Evolutionary conservation across 1,140 invertebrate genomes (phyloP), one percentile per base, ranked within the genome.

Genomic region (Tetragonula clypearis): DNA sequence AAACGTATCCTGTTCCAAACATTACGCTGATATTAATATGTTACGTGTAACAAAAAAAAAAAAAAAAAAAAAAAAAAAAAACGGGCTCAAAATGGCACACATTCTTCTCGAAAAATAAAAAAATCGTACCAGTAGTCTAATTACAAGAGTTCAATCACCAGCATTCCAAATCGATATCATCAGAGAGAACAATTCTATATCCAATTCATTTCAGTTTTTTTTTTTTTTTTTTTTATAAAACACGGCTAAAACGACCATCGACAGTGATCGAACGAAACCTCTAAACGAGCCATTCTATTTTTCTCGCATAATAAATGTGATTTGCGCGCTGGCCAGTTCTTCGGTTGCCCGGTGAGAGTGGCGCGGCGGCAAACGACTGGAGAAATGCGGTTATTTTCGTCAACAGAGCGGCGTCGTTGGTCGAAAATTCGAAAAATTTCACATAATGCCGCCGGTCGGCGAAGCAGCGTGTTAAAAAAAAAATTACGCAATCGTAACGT

Each of bases 401-500:
- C 73, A 65, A 89, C 79, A 78, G 41, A 49, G 62, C 77, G 62
- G 55, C 55, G 73, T 81, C 55, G 85, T 72, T 85, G 9, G 60
- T 75, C 53, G 21, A 26, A 85, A 89, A 87, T 81, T 60, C 78
- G 65, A 85, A 85, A 77, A 83, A 78, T 74, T 85, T 72, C 74
- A 56, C 72, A 66, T 66, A 82, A 86, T 56, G 56, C 35, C 55
- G 65, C 35, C 75, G 6, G 41, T 81, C 58, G 26, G 26, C 72
- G 58, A n/a, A 58, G n/a, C 60, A 60, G 62, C 41, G 78, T 80
- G 80, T 86, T 89, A 87, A 89, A 87, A 90, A 86, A 90, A 78
- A 90, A 35, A 35, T 30, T 89, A 82, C 85, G 81, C 85, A 85
- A 89, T 90, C 87, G 88, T 89, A 90, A 90, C 69, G 88, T 75